Evolutionary conservation across 2,797 vertebrate genomes (phyloP), one percentile per base, ranked within the genome.

Genomic region (Oreochromis grahami): DNA sequence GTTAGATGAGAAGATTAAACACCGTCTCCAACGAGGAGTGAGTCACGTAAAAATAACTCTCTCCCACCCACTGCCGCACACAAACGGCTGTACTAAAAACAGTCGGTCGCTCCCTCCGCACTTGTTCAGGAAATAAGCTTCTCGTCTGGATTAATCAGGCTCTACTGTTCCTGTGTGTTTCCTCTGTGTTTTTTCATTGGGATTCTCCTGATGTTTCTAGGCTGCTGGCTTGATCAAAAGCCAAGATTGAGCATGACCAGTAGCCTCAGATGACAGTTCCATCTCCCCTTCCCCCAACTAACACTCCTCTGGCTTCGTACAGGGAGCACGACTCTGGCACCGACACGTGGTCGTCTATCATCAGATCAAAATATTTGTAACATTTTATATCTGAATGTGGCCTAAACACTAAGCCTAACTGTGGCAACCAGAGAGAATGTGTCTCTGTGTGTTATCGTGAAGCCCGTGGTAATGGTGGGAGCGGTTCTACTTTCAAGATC

Each of bases 141-240:
- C 85, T 81, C 87, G 86, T 88, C 86, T 13, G 58, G 78, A 92
- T 92, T 90, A 91, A 93, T 92, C 86, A 81, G 84, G 84, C 80
- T 92, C 55, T 65, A 45, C 85, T 83, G 88, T 90, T 90, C 48
- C 89, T 74, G 70, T 6, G 65, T 82, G 84, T 82, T 86, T 82
- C 79, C 86, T 70, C 85, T 82, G 80, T 74, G 80, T 86, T 86
- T 77, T 72, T 24, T 36, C 58, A 70, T 48, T 45, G 51, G 58
- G 78, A 91, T 87, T 84, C 80, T 86, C 84, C 80, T 81, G 85
- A 87, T 88, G 87, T 88, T 90, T 88, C 90, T 76, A 79, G 84
- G 87, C 89, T 88, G 85, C 76, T 38, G 90, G 36, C 82, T 92
- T 93, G 92, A 94, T 93, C 86, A 80, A 90, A 90, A 91, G 88